Conservation (phyloP, 2,113 vertebrate genomes). For the Callipepla squamata region DNA sequence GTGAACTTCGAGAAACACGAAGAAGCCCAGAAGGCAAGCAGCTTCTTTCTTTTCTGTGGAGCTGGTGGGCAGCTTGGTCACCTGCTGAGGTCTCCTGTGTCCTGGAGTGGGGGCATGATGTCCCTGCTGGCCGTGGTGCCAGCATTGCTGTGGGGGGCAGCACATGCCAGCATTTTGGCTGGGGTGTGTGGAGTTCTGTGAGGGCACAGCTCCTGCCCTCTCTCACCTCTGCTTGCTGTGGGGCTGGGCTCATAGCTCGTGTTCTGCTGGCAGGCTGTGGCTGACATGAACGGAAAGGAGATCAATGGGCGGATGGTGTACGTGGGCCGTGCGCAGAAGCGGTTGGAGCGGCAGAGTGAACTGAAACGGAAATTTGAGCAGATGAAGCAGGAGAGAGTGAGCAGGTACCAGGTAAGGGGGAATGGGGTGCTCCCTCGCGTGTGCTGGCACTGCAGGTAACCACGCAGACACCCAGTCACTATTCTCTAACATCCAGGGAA, state of each 20-base stretch:
- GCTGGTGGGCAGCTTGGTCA: not conserved
- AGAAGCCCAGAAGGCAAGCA: conserved; percentile 92
- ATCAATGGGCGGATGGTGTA: conserved; percentile 87
- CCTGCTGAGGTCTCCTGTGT: not conserved
- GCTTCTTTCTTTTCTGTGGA: not conserved
- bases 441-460: accelerated
- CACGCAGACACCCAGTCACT: accelerated
- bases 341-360: conserved; percentile 90
- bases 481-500: not conserved
- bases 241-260: not conserved
- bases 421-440: not conserved
- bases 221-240: accelerated
- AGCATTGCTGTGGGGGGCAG: not conserved
- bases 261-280: conserved; percentile 83
- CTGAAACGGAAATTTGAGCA: conserved; percentile 93
- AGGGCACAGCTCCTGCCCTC: not conserved
- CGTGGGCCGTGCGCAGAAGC: conserved; percentile 94
- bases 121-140: not conserved
- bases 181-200: not conserved
- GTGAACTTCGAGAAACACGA: conserved; percentile 94
- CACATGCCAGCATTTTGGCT: not conserved
- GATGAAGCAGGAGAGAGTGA: conserved; percentile 92
- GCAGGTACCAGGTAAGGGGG: conserved; percentile 88
- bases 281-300: conserved; percentile 93
- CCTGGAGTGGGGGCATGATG: accelerated